Conservation (phyloP, 2,888 invertebrate genomes). For the Beris chalybata region DNA sequence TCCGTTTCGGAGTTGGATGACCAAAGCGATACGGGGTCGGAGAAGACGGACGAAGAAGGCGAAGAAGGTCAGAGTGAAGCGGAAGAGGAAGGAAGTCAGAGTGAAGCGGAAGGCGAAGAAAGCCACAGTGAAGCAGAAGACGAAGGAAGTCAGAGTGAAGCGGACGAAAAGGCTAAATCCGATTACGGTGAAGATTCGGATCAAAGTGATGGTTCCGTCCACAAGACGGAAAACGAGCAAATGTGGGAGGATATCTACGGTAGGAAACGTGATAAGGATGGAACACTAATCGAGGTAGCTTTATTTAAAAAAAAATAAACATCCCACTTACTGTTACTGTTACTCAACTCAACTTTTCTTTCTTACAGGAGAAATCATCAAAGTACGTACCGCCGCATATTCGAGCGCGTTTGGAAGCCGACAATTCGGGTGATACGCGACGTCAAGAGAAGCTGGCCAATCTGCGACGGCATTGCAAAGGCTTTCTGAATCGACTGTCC, state of each 20-base stretch:
- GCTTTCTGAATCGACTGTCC: slow-evolving; percentile 80
- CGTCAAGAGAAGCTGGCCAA: slow-evolving; percentile 64
- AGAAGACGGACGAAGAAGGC: not conserved
- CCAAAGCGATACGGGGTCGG: no score
- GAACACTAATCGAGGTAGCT: slow-evolving; percentile 70
- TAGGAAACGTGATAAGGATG: slow-evolving; percentile 76
- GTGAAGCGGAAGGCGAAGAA: slow-evolving; percentile 28
- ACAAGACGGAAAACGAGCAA: slow-evolving; percentile 42
- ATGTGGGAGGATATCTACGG: slow-evolving; percentile 94
- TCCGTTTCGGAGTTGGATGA: slow-evolving; percentile 42
- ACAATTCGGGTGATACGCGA: slow-evolving; percentile 50
- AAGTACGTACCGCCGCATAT: slow-evolving; percentile 85
- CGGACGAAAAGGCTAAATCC: slow-evolving; percentile 16
- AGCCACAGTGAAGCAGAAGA: slow-evolving; percentile 6
- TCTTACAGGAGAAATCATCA: slow-evolving; percentile 54
- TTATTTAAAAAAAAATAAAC: not conserved
- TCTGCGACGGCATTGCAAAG: slow-evolving; percentile 82
- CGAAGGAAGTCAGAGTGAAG: slow-evolving; percentile 25
- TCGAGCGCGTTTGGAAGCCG: slow-evolving; percentile 60
- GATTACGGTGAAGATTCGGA: slow-evolving; percentile 34
- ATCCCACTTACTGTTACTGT: not conserved
- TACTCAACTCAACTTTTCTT: slow-evolving; percentile 9
- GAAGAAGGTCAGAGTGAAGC: not conserved
- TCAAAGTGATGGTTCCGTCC: no score
- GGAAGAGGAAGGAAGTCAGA: slow-evolving; percentile 27